A percentile compares a stretch with the other conserved stretches of the same genome.
Evolutionary conservation across 2,797 vertebrate genomes (phyloP).

Genomic region (Cossypha niveicapilla): DNA sequence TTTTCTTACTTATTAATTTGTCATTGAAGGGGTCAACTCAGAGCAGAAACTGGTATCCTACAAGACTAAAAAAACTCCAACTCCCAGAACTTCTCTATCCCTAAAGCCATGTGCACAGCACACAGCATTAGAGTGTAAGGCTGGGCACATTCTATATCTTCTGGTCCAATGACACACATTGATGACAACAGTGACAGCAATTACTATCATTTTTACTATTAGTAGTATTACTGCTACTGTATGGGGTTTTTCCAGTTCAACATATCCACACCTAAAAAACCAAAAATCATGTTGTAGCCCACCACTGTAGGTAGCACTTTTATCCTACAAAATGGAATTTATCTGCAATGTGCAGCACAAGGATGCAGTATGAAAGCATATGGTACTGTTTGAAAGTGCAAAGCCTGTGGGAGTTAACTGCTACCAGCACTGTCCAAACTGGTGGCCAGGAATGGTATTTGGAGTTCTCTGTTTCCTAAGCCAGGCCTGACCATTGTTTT

Average conservation of each 20-base stretch:
- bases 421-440: neutral
- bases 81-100: neutral
- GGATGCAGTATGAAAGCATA: neutral
- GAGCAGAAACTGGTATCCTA: neutral
- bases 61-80: neutral
- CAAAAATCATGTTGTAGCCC: neutral
- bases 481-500: neutral
- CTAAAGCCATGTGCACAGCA: neutral
- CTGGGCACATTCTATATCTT: accelerated
- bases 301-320: neutral
- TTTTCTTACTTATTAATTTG: neutral
- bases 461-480: neutral
- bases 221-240: neutral
- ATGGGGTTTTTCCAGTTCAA: accelerated
- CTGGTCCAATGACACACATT: neutral
- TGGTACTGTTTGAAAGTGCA: accelerated
- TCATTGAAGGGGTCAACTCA: neutral
- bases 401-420: neutral
- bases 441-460: neutral
- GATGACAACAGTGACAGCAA: neutral
- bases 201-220: neutral
- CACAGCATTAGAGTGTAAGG: neutral
- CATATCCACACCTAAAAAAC: neutral
- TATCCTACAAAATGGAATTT: neutral
- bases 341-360: neutral